Evolutionary conservation across 2,888 invertebrate species (phyloP).

Genomic region (Sarcophaga caerulescens): DNA sequence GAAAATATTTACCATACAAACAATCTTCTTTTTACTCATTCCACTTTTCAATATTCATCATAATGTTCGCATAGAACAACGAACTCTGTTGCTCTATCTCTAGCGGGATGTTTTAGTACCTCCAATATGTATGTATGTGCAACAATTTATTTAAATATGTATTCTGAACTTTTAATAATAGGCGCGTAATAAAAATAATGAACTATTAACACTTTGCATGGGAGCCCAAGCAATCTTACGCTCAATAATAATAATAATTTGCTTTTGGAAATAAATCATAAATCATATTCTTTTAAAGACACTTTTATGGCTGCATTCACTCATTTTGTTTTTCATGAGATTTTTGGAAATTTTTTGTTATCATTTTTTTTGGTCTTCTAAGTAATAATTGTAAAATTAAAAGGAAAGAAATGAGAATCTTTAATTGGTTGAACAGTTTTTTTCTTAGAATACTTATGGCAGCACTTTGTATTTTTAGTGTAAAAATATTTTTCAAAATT

Average conservation of each 20-base stretch:
- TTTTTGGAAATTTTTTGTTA: neutral
- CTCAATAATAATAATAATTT: no score
- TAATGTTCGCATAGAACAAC: no score
- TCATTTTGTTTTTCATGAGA: neutral
- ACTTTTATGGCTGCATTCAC: neutral
- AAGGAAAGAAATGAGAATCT: conserved; percentile 33
- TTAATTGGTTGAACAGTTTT: conserved; percentile 27
- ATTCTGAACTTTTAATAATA: conserved; percentile 19
- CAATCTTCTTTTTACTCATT: neutral
- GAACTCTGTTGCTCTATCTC: no score
- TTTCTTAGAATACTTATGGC: conserved; percentile 33
- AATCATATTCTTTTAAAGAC: no score
- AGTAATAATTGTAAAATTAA: conserved; percentile 32
- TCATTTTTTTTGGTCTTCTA: neutral
- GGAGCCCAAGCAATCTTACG: neutral
- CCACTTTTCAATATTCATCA: no score
- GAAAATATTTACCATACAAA: conserved; percentile 63
- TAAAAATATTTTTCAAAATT: neutral
- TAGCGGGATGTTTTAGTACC: neutral
- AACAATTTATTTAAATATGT: conserved; percentile 1
- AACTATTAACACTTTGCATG: conserved; percentile 37
- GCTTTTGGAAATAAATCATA: no score
- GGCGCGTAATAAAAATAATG: neutral
- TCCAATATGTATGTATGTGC: neutral
- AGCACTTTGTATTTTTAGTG: conserved; percentile 5